A percentile compares a stretch with the other conserved stretches of the same genome.
These are phyloP conservation scores for Nyctereutes procyonoides DNA, from an alignment of 2,113 vertebrate genomes.

Conservation along the genomic window DNA sequence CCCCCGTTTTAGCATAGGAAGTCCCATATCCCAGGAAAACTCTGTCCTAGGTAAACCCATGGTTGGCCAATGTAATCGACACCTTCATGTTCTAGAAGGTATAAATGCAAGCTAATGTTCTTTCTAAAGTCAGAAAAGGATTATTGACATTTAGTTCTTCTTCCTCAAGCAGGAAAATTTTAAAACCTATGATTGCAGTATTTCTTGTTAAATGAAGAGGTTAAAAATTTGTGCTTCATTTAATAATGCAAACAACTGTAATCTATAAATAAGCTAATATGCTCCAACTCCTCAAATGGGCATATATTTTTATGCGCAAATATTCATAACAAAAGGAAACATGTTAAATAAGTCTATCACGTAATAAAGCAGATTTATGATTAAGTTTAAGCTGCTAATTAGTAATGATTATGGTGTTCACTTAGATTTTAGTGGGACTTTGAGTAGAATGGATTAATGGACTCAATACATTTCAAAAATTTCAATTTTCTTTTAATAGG, in stretches of 20 bases:
- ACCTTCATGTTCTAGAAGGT: neutral
- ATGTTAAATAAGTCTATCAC: neutral
- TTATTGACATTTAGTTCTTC: neutral
- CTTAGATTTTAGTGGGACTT: neutral
- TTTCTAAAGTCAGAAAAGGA: slow-evolving; percentile 2
- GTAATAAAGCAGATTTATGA: neutral
- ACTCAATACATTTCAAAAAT: neutral
- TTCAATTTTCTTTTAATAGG: neutral
- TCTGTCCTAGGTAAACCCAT: neutral
- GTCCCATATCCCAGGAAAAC: neutral
- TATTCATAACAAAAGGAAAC: slow-evolving; percentile 3
- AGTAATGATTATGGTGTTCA: neutral
- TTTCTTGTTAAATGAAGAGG: neutral
- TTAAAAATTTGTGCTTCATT: neutral
- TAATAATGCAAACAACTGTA: neutral
- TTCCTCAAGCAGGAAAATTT: neutral
- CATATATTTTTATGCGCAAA: neutral
- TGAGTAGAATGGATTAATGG: neutral
- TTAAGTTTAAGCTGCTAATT: slow-evolving; percentile 8
- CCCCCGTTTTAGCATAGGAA: neutral
- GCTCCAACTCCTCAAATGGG: neutral
- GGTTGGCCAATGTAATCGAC: neutral
- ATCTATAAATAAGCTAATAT: neutral
- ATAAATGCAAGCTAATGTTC: neutral
- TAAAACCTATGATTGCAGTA: neutral